phyloP scores from a whole-genome alignment of 2,888 invertebrate genomes.

The Eupithecia exiguata region DNA sequence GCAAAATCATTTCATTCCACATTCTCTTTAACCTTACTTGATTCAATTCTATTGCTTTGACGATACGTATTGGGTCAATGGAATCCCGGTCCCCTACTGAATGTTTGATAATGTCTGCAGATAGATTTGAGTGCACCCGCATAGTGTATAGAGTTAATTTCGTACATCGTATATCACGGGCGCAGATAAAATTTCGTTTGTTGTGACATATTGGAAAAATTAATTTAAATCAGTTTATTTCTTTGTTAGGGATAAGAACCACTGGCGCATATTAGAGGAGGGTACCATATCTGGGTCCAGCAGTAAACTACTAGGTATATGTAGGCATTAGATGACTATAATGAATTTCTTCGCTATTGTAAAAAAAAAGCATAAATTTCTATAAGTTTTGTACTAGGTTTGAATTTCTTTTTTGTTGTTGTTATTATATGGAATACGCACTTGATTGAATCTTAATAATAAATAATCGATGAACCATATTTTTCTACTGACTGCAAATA shows the following conservation, averaged over 20 bases:
- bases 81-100: conserved; percentile 61
- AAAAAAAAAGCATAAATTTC: too few relatives aligned
- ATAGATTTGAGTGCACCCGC: conserved; percentile 76
- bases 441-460: too few relatives aligned
- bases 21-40: conserved; percentile 11
- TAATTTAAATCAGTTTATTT: conserved; percentile 10
- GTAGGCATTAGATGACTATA: neutral
- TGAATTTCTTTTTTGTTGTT: neutral
- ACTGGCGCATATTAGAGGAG: neutral
- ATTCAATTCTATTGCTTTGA: conserved; percentile 45
- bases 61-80: conserved; percentile 48
- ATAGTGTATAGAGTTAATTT: conserved; percentile 67
- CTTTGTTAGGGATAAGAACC: neutral
- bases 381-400: neutral
- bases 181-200: conserved; percentile 57
- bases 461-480: too few relatives aligned
- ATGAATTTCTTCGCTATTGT: neutral
- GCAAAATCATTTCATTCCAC: conserved; percentile 2
- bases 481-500: too few relatives aligned
- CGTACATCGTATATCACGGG: conserved; percentile 56
- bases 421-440: too few relatives aligned
- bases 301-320: neutral
- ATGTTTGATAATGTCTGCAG: conserved; percentile 74
- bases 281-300: neutral
- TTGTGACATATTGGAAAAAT: conserved; percentile 44